Conservation (phyloP, 2,797 vertebrate species). For the Myotis findleyi region DNA sequence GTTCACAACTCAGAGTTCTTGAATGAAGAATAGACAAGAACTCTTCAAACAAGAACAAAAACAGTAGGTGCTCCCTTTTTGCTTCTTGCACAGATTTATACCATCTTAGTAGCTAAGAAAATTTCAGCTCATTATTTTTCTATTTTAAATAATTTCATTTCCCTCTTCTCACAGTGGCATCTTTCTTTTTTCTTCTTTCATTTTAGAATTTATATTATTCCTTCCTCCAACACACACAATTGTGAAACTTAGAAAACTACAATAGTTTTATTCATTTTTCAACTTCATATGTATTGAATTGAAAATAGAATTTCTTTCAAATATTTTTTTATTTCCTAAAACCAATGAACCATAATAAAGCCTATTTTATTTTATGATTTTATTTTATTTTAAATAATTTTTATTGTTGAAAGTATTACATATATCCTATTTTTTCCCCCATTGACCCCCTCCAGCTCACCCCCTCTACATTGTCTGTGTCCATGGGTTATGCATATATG, state of each 20-base stretch:
- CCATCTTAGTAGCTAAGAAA: background rate
- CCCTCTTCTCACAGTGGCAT: background rate
- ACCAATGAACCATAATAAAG: background rate
- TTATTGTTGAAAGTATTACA: no score
- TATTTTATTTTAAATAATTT: no score
- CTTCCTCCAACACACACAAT: background rate
- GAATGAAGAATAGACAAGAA: background rate
- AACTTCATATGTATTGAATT: background rate
- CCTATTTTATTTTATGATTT: background rate
- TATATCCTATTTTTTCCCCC: no score
- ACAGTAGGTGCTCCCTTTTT: background rate
- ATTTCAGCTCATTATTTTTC: background rate
- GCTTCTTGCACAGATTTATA: background rate
- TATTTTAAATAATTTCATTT: conserved; percentile 29
- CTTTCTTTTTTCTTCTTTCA: background rate
- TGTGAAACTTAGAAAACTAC: background rate
- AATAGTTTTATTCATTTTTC: background rate
- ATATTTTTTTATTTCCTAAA: background rate
- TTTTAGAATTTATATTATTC: background rate
- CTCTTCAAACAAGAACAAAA: background rate
- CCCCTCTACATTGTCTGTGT: no score
- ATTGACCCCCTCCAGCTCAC: no score
- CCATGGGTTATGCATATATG: no score
- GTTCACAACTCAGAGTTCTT: background rate
- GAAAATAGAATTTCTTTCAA: conserved; percentile 12